Conservation (phyloP, 2,888 invertebrate genomes). For the Sinopyrophorus schimmeli region DNA sequence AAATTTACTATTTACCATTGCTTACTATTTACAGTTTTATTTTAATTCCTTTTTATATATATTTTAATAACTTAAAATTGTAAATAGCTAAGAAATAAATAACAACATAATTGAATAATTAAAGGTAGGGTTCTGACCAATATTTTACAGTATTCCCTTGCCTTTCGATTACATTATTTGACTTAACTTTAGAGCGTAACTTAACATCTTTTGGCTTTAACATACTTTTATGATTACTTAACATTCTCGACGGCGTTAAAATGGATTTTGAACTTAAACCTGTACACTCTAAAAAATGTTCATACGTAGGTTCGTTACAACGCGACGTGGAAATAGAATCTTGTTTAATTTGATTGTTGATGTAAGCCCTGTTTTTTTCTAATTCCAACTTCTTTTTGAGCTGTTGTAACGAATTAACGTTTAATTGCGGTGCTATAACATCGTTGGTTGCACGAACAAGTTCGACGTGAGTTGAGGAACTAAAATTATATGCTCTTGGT, state of each 20-base stretch:
- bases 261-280: constrained; percentile 81
- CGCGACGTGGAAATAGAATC: neutral
- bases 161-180: constrained; percentile 60
- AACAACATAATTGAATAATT: constrained; percentile 16
- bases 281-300: constrained; percentile 77
- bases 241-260: constrained; percentile 66
- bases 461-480: constrained; percentile 43
- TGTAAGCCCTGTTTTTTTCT: constrained; percentile 50
- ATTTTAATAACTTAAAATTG: too few species aligned
- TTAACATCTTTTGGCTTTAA: constrained; percentile 79
- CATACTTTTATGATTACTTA: constrained; percentile 76
- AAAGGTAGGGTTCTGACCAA: constrained; percentile 54
- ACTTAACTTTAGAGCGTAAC: constrained; percentile 69
- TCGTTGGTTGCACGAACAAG: constrained; percentile 45
- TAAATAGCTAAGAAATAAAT: constrained; percentile 6
- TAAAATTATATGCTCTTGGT: constrained; percentile 18
- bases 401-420: constrained; percentile 45
- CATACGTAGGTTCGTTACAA: constrained; percentile 59
- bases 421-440: constrained; percentile 41
- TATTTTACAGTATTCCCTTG: constrained; percentile 54
- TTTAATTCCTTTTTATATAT: too few species aligned
- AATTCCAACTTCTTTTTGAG: constrained; percentile 49
- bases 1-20: too few species aligned
- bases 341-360: constrained; percentile 37
- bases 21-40: too few species aligned